phyloP scores from a whole-genome alignment of 2,888 invertebrate genomes.

The Standfussiana lucernea region DNA sequence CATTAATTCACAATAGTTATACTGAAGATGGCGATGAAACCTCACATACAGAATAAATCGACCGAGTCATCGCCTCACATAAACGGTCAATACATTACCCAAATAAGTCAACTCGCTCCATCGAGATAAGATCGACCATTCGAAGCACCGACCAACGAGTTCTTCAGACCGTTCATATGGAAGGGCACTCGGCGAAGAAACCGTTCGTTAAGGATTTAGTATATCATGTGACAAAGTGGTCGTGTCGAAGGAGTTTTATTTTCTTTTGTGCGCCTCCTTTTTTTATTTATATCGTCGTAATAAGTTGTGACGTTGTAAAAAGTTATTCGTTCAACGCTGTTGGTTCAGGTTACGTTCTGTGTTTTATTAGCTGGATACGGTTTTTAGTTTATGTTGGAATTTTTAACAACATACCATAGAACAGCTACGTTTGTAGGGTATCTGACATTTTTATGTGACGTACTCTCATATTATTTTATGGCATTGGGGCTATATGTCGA shows the following conservation, averaged over 20 bases:
- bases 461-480: slow-evolving; percentile 26
- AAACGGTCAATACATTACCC: slow-evolving; percentile 30
- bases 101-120: slow-evolving; percentile 34
- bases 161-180: slow-evolving; percentile 40
- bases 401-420: slow-evolving; percentile 28
- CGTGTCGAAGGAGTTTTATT: slow-evolving; percentile 47
- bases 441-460: slow-evolving; percentile 26
- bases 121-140: slow-evolving; percentile 49
- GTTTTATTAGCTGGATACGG: slow-evolving; percentile 36
- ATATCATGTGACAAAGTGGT: slow-evolving; percentile 61
- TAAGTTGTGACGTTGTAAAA: slow-evolving; percentile 51
- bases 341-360: slow-evolving; percentile 34
- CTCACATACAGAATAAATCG: slow-evolving; percentile 16
- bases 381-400: slow-evolving; percentile 33
- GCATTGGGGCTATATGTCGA: not conserved
- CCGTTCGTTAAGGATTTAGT: slow-evolving; percentile 50
- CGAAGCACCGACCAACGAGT: slow-evolving; percentile 20
- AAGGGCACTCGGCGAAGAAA: slow-evolving; percentile 44
- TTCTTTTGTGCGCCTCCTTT: slow-evolving; percentile 45
- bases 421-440: not conserved
- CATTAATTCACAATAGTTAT: not conserved
- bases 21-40: not conserved
- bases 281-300: slow-evolving; percentile 55
- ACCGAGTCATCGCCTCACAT: slow-evolving; percentile 4
- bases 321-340: slow-evolving; percentile 30